Percentiles rank a stretch among this genome's conserved stretches.
These are phyloP conservation scores for Chionodraco myersi DNA, from an alignment of 2,113 vertebrate species.

Conservation along the genomic window DNA sequence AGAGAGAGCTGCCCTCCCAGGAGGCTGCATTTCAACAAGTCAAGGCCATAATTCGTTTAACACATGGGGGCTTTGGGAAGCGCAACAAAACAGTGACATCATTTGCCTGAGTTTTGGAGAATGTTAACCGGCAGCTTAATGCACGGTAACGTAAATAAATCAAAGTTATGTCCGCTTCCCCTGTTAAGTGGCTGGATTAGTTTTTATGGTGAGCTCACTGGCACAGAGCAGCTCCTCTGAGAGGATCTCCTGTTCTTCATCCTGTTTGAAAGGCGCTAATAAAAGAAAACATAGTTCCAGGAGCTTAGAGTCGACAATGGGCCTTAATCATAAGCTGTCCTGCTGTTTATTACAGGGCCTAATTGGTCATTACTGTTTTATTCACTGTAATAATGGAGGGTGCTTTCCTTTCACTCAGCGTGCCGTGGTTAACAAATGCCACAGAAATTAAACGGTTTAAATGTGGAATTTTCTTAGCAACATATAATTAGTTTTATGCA, in stretches of 20 bases:
- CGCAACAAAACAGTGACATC: constrained; percentile 78
- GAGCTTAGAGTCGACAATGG: constrained; percentile 47
- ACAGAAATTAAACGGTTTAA: constrained; percentile 27
- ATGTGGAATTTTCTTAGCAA: constrained; percentile 39
- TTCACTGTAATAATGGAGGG: constrained; percentile 56
- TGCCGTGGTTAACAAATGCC: constrained; percentile 39
- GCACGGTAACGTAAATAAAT: constrained; percentile 79
- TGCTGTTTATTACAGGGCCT: constrained; percentile 61
- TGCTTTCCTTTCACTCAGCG: constrained; percentile 26
- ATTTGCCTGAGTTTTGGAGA: constrained; percentile 70
- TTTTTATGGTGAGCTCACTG: constrained; percentile 65
- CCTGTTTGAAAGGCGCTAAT: constrained; percentile 62
- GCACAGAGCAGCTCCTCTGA: constrained; percentile 48
- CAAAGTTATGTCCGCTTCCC: constrained; percentile 67
- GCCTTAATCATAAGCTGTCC: constrained; percentile 44
- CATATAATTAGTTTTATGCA: constrained; percentile 37
- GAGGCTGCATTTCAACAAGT: constrained; percentile 80
- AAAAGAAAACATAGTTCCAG: constrained; percentile 62
- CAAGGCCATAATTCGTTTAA: constrained; percentile 78
- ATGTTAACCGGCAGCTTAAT: constrained; percentile 76
- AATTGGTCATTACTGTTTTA: constrained; percentile 71
- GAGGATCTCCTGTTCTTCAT: constrained; percentile 60
- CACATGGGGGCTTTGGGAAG: constrained; percentile 74
- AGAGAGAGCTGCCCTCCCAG: constrained; percentile 56
- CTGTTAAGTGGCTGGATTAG: constrained; percentile 73